Percentiles rank a stretch among this genome's conserved stretches.
Evolutionary conservation across 1,140 invertebrate genomes (phyloP).

Genomic region (Bradynema listronoti): DNA sequence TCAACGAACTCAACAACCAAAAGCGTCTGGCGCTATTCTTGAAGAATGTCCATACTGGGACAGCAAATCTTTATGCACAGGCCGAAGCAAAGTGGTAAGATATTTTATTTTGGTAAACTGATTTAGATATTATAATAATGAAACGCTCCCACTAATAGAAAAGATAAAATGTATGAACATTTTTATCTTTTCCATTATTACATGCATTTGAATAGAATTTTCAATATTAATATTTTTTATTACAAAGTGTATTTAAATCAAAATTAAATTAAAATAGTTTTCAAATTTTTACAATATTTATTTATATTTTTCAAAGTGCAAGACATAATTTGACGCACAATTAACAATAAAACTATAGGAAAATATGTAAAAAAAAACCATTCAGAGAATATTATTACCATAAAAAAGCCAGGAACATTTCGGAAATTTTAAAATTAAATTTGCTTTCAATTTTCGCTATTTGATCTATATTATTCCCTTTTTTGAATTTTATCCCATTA

Average conservation of each 20-base stretch:
- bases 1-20: slow-evolving; percentile 17
- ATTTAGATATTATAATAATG: neutral
- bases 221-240: neutral
- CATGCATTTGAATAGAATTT: neutral
- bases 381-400: no score
- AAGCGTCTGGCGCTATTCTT: slow-evolving; percentile 19
- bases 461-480: no score
- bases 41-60: slow-evolving; percentile 25
- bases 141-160: neutral
- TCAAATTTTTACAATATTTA: neutral
- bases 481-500: no score
- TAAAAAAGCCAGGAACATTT: no score
- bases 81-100: slow-evolving; percentile 26
- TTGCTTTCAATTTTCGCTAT: no score
- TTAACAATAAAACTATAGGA: slow-evolving; percentile 93
- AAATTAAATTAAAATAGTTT: neutral
- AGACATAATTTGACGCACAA: slow-evolving; percentile 95
- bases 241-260: neutral
- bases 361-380: no score
- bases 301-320: slow-evolving; percentile 64
- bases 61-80: slow-evolving; percentile 23
- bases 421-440: no score
- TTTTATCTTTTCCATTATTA: neutral
- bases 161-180: neutral
- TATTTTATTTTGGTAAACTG: neutral